Conservation (phyloP, 2,888 invertebrate species). For the Mayetiola destructor region DNA sequence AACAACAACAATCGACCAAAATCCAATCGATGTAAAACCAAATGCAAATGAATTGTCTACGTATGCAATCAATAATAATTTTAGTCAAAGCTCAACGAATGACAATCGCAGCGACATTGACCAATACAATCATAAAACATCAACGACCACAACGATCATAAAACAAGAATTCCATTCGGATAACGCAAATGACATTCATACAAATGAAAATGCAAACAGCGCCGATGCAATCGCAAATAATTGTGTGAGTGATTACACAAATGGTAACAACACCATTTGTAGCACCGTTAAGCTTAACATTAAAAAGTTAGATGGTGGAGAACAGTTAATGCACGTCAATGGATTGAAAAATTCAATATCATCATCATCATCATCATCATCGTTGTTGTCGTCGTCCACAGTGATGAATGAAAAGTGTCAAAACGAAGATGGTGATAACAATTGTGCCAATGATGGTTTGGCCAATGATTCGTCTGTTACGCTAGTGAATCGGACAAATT, state of each 20-base stretch:
- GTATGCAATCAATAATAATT: not conserved
- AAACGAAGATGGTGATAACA: not conserved
- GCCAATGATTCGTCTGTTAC: not conserved
- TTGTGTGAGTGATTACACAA: conserved; percentile 8
- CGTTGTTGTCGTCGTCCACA: not conserved
- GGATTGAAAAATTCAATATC: no score
- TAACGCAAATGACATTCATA: not conserved
- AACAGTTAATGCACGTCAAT: conserved; percentile 3
- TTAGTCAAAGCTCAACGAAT: not conserved
- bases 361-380: no score
- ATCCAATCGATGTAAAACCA: not conserved
- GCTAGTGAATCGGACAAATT: not conserved
- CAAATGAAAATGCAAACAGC: not conserved
- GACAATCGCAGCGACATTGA: not conserved
- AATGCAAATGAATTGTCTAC: conserved; percentile 1
- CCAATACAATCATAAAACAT: conserved; percentile 2
- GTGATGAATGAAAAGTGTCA: conserved; percentile 9
- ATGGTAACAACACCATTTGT: not conserved
- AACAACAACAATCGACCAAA: not conserved
- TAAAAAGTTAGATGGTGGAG: conserved; percentile 6
- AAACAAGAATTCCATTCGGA: not conserved
- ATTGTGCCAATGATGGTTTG: not conserved
- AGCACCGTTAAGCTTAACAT: not conserved
- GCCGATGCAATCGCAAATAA: conserved; percentile 6
- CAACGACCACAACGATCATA: not conserved